Evolutionary conservation across 35 echinoderm and acorn worm species (phyloP), one percentile per base, ranked within the genome.

Genomic region (Heliocidaris erythrogramma): DNA sequence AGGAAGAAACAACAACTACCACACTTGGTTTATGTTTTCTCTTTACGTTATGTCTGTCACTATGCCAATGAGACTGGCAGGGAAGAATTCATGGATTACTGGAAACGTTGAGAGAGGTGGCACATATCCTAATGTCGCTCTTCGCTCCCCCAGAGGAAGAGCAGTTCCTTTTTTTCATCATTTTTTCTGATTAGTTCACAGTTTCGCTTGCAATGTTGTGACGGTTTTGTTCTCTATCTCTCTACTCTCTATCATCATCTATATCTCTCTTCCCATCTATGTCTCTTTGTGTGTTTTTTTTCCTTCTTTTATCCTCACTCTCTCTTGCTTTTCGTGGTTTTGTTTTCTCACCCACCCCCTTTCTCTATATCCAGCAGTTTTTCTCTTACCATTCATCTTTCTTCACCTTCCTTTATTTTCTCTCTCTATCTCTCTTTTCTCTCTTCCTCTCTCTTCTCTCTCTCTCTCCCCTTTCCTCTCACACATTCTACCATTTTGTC

Each of bases 361-460:
- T 59, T 48, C 21, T 31, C 49, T 60, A 16, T 60, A 50, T 31
- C 7, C 49, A 31, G 9, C n/a, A 59, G 7, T 9, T 56, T 94
- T 29, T 69, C 53, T 94, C 24, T 78, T 49, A 2, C 16, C 17
- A n/a, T 30, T 21, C 49, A 35, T 94, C 56, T 94, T 30, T 94
- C 56, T 94, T 5, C 69, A 27, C 49, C 92, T 93, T 31, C 1
- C 92, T 93, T 31, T 93, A 48, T 21, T 94, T 52, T 71, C 56
- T 21, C 93, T 94, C 56, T 85, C 93, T 94, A 29, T 94, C 30
- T 94, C 53, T 94, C 92, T 50, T 60, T 50, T 0, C 48, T 7
- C 56, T 78, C 24, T 30, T 2, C 49, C 27, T 61, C 53, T 94
- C 24, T 61, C 53, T 71, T 94, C 93, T 94, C 53, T 94, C 93